These are phyloP conservation scores for Seriola quinqueradiata DNA, from an alignment of 2,113 vertebrate species.

Conservation along the genomic window DNA sequence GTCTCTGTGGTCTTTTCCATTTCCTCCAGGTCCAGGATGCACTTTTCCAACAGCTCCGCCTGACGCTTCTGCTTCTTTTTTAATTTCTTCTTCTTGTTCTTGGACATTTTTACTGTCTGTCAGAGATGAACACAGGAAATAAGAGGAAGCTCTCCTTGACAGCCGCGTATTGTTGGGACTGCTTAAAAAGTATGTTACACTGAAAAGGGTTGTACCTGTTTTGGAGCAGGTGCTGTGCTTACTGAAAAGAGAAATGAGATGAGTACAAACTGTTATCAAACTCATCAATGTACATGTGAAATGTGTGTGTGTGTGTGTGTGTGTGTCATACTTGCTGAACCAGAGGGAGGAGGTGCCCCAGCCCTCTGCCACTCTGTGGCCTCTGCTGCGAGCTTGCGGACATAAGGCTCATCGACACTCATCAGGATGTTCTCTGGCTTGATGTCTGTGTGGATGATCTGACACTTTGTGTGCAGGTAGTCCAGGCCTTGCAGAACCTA, in stretches of 20 bases:
- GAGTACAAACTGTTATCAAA: constrained; percentile 27
- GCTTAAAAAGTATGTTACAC: background rate
- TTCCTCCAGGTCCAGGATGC: constrained; percentile 96
- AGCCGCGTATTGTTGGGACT: background rate
- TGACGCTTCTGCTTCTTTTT: constrained; percentile 99
- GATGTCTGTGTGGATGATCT: constrained; percentile 98
- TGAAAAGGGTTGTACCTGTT: constrained; percentile 87
- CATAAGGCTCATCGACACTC: constrained; percentile 94
- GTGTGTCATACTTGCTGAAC: constrained; percentile 91
- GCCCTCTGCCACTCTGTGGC: constrained; percentile 97
- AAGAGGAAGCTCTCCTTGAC: background rate
- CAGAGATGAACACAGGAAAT: background rate
- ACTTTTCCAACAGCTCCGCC: constrained; percentile 95
- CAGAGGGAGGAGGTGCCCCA: constrained; percentile 96
- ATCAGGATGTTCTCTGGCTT: constrained; percentile 98
- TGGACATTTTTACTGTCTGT: constrained; percentile 96
- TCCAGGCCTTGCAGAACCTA: constrained; percentile 97
- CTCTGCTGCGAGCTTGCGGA: constrained; percentile 94
- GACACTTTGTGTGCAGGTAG: constrained; percentile 96
- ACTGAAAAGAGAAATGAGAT: constrained; percentile 85
- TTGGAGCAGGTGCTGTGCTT: constrained; percentile 97
- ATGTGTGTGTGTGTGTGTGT: background rate
- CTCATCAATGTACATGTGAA: constrained; percentile 1
- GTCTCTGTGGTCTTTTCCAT: constrained; percentile 88
- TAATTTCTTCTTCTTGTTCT: constrained; percentile 99